A percentile compares a stretch with the other conserved stretches of the same genome.
These are phyloP conservation scores for Podabrus alpinus DNA, from an alignment of 2,888 invertebrate genomes.

Conservation along the genomic window DNA sequence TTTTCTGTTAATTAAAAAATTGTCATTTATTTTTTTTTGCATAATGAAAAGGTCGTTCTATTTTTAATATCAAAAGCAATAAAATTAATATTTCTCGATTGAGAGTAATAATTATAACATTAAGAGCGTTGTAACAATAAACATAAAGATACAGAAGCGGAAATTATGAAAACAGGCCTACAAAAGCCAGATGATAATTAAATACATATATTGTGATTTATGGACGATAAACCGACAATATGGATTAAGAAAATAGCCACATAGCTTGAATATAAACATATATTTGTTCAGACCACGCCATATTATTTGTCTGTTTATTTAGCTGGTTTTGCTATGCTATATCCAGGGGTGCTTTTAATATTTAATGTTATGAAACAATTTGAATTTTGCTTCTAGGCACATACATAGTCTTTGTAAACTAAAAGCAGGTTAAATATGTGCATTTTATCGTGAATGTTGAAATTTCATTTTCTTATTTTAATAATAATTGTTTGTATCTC, in stretches of 20 bases:
- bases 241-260: conserved; percentile 30
- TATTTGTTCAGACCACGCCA: conserved; percentile 28
- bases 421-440: conserved; percentile 11
- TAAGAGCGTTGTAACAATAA: conserved; percentile 19
- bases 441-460: neutral
- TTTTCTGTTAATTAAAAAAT: neutral
- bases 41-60: neutral
- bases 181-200: conserved; percentile 44
- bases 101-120: conserved; percentile 10
- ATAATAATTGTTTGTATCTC: neutral
- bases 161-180: conserved; percentile 41
- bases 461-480: conserved; percentile 11
- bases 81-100: neutral
- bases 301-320: conserved; percentile 25
- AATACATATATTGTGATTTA: conserved; percentile 32
- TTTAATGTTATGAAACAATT: conserved; percentile 22
- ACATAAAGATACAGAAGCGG: conserved; percentile 38
- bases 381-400: conserved; percentile 11
- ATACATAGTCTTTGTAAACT: conserved; percentile 1
- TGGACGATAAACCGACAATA: conserved; percentile 31
- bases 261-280: conserved; percentile 13
- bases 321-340: conserved; percentile 18
- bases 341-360: conserved; percentile 11
- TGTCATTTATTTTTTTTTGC: neutral
- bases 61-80: neutral